These are phyloP conservation scores for Calliphora vicina DNA, from an alignment of 1,140 invertebrate species.

Conservation along the genomic window DNA sequence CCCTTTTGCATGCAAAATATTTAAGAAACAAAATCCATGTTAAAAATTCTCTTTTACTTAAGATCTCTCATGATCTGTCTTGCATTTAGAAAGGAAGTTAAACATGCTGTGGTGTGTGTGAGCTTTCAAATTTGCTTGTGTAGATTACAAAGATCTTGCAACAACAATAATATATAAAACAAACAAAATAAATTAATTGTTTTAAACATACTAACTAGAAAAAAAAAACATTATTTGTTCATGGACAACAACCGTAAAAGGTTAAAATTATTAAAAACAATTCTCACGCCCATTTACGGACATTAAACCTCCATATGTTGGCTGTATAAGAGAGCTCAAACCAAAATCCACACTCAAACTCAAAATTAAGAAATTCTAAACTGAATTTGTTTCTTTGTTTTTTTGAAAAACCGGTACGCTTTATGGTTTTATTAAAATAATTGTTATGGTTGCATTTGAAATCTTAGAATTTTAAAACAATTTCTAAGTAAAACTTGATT, in stretches of 20 bases:
- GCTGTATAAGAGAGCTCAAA: neutral
- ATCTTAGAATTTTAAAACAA: neutral
- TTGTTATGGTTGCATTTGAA: neutral
- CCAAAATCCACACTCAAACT: neutral
- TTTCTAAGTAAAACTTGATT: neutral
- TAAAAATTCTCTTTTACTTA: neutral
- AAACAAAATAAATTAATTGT: neutral
- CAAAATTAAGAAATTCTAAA: neutral
- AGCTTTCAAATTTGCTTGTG: neutral
- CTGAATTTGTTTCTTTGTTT: neutral
- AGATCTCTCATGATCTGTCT: neutral
- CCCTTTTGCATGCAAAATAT: neutral
- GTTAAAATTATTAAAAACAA: neutral
- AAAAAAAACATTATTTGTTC: neutral
- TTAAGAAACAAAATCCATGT: neutral
- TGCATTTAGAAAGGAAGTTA: slow-evolving; percentile 1
- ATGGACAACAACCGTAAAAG: neutral
- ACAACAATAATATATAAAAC: neutral
- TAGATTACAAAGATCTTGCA: neutral
- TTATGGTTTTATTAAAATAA: neutral
- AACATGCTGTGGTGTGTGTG: neutral
- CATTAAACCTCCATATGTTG: neutral
- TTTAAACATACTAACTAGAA: neutral
- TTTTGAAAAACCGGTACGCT: neutral
- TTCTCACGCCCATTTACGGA: neutral